phyloP scores from a whole-genome alignment of 2,888 invertebrate species.

The Crossocerus cetratus region DNA sequence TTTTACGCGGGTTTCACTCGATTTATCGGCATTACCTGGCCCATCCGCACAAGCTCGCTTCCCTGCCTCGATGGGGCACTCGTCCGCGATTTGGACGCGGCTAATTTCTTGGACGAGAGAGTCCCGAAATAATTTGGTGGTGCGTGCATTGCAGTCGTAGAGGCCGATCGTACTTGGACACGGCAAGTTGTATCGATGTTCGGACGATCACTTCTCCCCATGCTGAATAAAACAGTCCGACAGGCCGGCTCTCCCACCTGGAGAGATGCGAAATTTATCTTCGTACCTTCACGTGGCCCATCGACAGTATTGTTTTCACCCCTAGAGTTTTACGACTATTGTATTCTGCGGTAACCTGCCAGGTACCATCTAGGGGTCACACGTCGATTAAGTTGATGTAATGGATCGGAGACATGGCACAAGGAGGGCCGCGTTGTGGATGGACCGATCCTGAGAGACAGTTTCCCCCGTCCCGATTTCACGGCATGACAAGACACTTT shows the following conservation, averaged over 20 bases:
- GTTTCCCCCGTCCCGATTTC: constrained; percentile 4
- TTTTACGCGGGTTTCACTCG: constrained; percentile 55
- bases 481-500: constrained; percentile 32
- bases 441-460: no score
- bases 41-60: background rate
- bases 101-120: constrained; percentile 33
- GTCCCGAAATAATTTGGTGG: constrained; percentile 4
- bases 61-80: background rate
- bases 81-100: constrained; percentile 11
- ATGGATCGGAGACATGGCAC: no score
- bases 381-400: no score
- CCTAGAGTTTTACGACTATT: no score
- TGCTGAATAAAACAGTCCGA: background rate
- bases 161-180: background rate
- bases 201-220: background rate
- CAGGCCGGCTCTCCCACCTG: no score
- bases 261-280: no score
- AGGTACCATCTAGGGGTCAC: no score
- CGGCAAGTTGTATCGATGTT: background rate
- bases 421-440: no score
- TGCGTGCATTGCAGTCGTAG: background rate
- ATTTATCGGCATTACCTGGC: constrained; percentile 69
- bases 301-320: no score
- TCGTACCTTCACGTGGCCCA: no score
- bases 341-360: no score